phyloP scores from a whole-genome alignment of 2,888 invertebrate genomes.

The Timandra comae region DNA sequence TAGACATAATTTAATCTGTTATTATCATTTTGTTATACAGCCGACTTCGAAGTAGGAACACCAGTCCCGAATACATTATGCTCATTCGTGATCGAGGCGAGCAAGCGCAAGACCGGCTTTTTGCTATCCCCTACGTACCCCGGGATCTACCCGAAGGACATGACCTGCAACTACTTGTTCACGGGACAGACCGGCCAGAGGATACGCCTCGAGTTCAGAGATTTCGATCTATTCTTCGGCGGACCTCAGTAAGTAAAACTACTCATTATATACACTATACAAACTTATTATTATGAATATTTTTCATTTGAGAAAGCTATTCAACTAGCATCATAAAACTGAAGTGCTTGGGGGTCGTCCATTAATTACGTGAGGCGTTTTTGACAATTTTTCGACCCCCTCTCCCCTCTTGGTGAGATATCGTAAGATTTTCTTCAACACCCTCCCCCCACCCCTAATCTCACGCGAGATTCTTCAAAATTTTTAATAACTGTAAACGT shows the following conservation, averaged over 20 bases:
- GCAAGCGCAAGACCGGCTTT: slow-evolving; percentile 85
- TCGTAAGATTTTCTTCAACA: no score
- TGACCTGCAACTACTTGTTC: slow-evolving; percentile 95
- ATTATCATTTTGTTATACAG: slow-evolving; percentile 57
- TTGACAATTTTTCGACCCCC: no score
- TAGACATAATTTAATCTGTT: no score
- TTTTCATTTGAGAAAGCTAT: no score
- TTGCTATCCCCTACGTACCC: slow-evolving; percentile 99
- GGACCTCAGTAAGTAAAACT: slow-evolving; percentile 93
- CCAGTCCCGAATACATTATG: slow-evolving; percentile 91
- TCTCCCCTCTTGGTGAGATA: no score
- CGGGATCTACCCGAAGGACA: slow-evolving; percentile 98
- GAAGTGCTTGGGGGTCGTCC: no score
- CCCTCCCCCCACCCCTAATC: no score
- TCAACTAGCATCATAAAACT: no score
- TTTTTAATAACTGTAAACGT: no score
- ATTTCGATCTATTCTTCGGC: slow-evolving; percentile 99
- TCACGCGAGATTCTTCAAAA: no score
- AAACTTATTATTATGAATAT: neutral
- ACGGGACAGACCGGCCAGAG: slow-evolving; percentile 92
- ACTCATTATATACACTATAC: neutral
- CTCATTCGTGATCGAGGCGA: slow-evolving; percentile 89
- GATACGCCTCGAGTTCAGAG: slow-evolving; percentile 96
- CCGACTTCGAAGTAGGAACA: slow-evolving; percentile 94
- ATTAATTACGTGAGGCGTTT: no score